Percentiles rank a stretch among this genome's conserved stretches.
phyloP scores from a whole-genome alignment of 2,797 vertebrate species.

The Petrocephalus schoutedeni region DNA sequence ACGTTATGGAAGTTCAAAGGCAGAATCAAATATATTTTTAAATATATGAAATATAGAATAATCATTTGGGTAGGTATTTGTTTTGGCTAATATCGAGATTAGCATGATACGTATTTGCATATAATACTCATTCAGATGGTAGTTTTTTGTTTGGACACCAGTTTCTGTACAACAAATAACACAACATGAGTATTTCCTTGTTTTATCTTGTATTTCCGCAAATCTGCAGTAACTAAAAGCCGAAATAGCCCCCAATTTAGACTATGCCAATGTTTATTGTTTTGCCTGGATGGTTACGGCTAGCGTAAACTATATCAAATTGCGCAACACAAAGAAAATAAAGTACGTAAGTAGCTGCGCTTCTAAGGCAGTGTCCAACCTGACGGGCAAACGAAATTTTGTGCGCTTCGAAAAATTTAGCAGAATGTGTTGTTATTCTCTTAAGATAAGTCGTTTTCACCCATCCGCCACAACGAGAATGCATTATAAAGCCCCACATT shows the following conservation, averaged over 20 bases:
- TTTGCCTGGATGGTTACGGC: slow-evolving; percentile 99
- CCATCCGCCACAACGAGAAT: background rate
- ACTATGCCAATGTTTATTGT: slow-evolving; percentile 93
- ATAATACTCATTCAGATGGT: background rate
- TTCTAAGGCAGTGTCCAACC: slow-evolving; percentile 30
- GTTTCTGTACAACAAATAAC: background rate
- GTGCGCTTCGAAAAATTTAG: background rate
- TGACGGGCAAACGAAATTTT: background rate
- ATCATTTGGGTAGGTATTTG: background rate
- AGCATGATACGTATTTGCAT: background rate
- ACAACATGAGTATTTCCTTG: background rate
- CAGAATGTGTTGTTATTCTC: background rate
- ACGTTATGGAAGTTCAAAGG: slow-evolving; percentile 84
- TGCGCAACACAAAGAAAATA: slow-evolving; percentile 70
- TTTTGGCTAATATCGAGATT: background rate
- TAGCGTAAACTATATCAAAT: slow-evolving; percentile 90
- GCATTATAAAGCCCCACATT: background rate
- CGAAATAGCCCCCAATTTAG: slow-evolving; percentile 98
- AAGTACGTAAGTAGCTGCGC: background rate
- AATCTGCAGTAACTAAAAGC: slow-evolving; percentile 74
- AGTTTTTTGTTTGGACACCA: background rate
- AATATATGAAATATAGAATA: background rate
- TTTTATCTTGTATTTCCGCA: slow-evolving; percentile 65
- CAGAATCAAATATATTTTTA: slow-evolving; percentile 51
- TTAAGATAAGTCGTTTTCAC: background rate